Percentiles rank a stretch among this genome's conserved stretches.
These are phyloP conservation scores for Mixornis gularis DNA, from an alignment of 2,113 vertebrate species.

Conservation along the genomic window DNA sequence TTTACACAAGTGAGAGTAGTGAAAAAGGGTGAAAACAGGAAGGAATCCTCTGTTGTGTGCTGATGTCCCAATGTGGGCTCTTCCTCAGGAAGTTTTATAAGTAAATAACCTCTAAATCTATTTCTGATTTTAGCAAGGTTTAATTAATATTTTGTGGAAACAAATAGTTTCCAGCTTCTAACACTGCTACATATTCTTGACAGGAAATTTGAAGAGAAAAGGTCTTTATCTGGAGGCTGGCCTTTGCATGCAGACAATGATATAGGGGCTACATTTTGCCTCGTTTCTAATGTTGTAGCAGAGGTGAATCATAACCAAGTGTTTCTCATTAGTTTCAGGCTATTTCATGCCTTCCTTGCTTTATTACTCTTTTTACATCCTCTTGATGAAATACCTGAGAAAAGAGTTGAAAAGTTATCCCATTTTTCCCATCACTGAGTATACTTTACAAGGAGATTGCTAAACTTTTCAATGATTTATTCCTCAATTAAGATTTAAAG, in stretches of 20 bases:
- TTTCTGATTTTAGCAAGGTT: not conserved
- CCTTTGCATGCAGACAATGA: not conserved
- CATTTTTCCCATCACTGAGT: not conserved
- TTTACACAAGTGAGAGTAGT: not conserved
- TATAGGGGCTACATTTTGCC: not conserved
- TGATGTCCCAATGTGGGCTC: not conserved
- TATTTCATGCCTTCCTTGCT: conserved; percentile 20
- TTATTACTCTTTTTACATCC: conserved; percentile 23
- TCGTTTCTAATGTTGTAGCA: not conserved
- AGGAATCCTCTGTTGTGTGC: not conserved
- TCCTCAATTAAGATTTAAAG: conserved; percentile 38
- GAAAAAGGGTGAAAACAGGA: not conserved
- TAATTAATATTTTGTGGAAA: not conserved
- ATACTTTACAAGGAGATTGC: conserved; percentile 31
- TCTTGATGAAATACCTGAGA: conserved; percentile 13
- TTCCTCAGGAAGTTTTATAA: not conserved
- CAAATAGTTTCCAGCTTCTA: not conserved
- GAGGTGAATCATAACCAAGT: not conserved
- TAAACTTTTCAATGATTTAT: conserved; percentile 43
- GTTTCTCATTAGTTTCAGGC: not conserved
- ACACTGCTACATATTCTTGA: not conserved
- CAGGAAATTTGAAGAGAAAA: not conserved
- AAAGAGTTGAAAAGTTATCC: not conserved
- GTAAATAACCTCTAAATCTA: not conserved
- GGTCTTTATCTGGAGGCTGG: not conserved